A percentile compares a stretch with the other conserved stretches of the same genome.
Conservation (phyloP, 2,888 invertebrate genomes). For the Mamestra brassicae region DNA sequence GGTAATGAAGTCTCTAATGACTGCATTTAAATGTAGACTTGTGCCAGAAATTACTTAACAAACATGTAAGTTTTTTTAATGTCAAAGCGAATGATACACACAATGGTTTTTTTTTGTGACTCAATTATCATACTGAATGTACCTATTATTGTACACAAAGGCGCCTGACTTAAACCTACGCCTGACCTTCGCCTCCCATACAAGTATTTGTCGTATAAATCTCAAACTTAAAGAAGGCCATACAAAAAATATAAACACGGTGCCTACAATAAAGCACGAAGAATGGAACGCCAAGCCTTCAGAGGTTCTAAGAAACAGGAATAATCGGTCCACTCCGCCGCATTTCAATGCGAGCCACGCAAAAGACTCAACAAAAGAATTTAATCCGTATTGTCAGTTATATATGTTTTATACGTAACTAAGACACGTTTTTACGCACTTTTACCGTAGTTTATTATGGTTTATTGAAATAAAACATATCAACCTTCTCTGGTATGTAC, state of each 20-base stretch:
- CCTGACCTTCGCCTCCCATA: slow-evolving; percentile 28
- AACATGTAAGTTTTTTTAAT: neutral
- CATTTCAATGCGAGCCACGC: slow-evolving; percentile 61
- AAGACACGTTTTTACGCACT: slow-evolving; percentile 16
- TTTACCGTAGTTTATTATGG: slow-evolving; percentile 12
- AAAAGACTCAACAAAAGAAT: slow-evolving; percentile 65
- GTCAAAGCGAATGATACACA: slow-evolving; percentile 8
- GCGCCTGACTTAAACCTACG: slow-evolving; percentile 18
- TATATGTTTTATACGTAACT: slow-evolving; percentile 43
- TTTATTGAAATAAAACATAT: slow-evolving; percentile 20
- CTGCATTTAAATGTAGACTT: slow-evolving; percentile 17
- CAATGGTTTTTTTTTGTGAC: slow-evolving; percentile 14
- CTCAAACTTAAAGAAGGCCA: slow-evolving; percentile 34
- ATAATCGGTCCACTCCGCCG: slow-evolving; percentile 64
- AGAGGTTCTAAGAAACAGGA: slow-evolving; percentile 52
- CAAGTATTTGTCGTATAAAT: slow-evolving; percentile 29
- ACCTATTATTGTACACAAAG: slow-evolving; percentile 15
- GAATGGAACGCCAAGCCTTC: slow-evolving; percentile 50
- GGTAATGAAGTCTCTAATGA: slow-evolving; percentile 21
- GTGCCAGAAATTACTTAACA: slow-evolving; percentile 7
- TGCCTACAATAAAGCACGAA: slow-evolving; percentile 53
- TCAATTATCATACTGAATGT: slow-evolving; percentile 29
- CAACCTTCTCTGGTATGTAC: neutral
- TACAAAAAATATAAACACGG: slow-evolving; percentile 41
- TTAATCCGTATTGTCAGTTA: slow-evolving; percentile 46